Percentiles rank a stretch among this genome's conserved stretches.
These are phyloP conservation scores for Pampusana beccarii DNA, from an alignment of 2,113 vertebrate genomes.

Conservation along the genomic window DNA sequence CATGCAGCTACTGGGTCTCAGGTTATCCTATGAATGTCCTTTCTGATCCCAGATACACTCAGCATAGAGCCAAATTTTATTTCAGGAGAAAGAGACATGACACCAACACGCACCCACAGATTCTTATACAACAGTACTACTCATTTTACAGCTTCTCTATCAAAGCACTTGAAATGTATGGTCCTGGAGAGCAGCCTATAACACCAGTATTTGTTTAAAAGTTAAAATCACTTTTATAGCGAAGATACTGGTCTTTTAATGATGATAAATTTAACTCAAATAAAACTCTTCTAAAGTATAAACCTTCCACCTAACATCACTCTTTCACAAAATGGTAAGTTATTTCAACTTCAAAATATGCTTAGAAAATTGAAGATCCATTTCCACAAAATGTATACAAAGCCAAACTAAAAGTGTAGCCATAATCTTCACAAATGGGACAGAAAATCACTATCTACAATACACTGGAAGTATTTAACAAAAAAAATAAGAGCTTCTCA, in stretches of 20 bases:
- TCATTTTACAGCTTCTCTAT: neutral
- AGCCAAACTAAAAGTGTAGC: neutral
- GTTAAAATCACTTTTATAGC: neutral
- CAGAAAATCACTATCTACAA: neutral
- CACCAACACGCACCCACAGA: neutral
- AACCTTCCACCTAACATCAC: neutral
- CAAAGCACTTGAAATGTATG: neutral
- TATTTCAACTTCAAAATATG: neutral
- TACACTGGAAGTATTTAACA: neutral
- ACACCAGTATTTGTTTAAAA: neutral
- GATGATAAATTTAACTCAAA: neutral
- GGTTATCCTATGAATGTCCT: neutral
- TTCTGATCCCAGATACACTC: neutral
- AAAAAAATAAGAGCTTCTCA: neutral
- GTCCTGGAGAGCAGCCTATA: neutral
- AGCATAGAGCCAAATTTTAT: neutral
- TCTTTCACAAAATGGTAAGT: neutral
- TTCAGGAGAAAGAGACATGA: neutral
- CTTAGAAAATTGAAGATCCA: neutral
- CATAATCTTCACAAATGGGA: neutral
- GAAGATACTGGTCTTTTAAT: neutral
- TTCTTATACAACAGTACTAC: neutral
- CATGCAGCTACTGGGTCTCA: neutral
- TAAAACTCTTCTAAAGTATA: neutral
- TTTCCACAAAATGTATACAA: neutral